Percentiles rank a stretch among this genome's conserved stretches.
Evolutionary conservation across 2,113 vertebrate species (phyloP).

Genomic region (Rhodinocichla rosea): DNA sequence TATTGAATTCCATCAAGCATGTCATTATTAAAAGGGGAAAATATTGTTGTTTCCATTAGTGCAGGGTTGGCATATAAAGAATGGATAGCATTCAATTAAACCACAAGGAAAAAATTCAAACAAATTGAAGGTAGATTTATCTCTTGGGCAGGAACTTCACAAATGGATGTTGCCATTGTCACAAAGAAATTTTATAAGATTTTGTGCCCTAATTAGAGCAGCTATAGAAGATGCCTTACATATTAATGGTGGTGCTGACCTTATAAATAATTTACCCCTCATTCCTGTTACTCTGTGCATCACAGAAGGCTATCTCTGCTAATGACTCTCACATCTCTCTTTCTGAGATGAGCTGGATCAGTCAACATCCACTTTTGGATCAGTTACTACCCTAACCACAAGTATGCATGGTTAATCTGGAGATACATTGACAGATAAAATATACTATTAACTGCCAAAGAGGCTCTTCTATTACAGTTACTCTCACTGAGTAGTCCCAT

Average conservation of each 20-base stretch:
- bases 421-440: conserved; percentile 16
- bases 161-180: background rate
- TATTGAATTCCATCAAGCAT: conserved; percentile 15
- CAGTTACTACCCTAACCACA: background rate
- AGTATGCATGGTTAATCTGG: background rate
- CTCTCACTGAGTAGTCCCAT: conserved; percentile 3
- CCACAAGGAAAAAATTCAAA: background rate
- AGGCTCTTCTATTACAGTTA: conserved; percentile 13
- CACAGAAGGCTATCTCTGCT: background rate
- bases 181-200: background rate
- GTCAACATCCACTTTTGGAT: background rate
- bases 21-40: conserved; percentile 36
- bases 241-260: background rate
- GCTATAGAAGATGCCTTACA: background rate
- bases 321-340: background rate
- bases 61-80: background rate
- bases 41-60: conserved; percentile 37
- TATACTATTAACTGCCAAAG: conserved; percentile 5
- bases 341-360: background rate
- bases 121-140: background rate
- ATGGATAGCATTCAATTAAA: conserved; percentile 25
- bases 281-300: background rate
- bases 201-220: conserved; percentile 35
- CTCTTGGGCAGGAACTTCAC: background rate
- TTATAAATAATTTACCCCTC: conserved; percentile 1